Evolutionary conservation across 2,888 invertebrate species (phyloP), one percentile per base, ranked within the genome.

Genomic region (Slavum lentiscoides): DNA sequence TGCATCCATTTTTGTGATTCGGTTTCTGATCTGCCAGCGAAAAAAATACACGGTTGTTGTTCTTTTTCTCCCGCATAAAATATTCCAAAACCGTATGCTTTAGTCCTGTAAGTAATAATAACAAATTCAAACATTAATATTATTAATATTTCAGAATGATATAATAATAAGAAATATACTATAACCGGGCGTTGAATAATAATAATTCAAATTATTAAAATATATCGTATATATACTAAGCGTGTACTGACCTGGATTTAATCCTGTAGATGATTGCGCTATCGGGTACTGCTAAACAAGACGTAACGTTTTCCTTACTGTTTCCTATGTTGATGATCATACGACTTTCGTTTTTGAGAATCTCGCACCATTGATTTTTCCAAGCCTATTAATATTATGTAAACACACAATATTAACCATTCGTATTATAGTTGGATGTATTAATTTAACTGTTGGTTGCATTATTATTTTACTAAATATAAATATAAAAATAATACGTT

Each of bases 1-100:
- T 89, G 88, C 90, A 93, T 93, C 92, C 92, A 93, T 73, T 88
- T 85, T 84, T 92, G 92, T 9, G 90, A 89, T 82, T 92, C 91
- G 30, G 89, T 89, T 83, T 91, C 90, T 0, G 90, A 90, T 77
- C 86, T 88, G 0, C 91, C 91, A 0, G 91, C 90, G 82, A 93
- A 87, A 83, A 91, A 90, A 21, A 92, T 86, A 19, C 91, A 87
- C 0, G 92, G 91, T 84, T 91, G 91, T 75, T 89, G 88, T 61
- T 89, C 89, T 43, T 82, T 83, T 62, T 82, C 82, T 21, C 81
- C 83, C 21, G 82, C 82, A 59, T 90, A 88, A 84, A 92, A 91
- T 82, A 92, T 89, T 5, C 91, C 92, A 85, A 92, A 92, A 17
- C 92, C 91, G 85, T 90, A 90, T 55, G 89, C 89, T 84, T 92